phyloP scores from a whole-genome alignment of 1,140 invertebrate species.

The Muscidifurax raptorellus region DNA sequence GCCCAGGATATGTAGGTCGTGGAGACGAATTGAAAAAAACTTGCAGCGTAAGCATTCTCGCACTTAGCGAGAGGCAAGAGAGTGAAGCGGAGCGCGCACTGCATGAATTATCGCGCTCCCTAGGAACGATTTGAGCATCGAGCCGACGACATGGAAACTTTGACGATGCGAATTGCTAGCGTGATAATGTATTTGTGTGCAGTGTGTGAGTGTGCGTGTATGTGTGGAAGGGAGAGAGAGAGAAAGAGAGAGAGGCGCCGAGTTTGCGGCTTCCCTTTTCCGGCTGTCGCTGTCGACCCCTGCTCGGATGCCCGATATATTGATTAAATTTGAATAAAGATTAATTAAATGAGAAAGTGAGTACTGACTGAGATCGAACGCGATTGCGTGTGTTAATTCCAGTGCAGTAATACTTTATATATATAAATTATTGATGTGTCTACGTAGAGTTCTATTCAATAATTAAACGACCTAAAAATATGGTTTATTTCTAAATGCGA shows the following conservation, averaged over 20 bases:
- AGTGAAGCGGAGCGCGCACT: neutral
- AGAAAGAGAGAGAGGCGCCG: neutral
- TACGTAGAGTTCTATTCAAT: no score
- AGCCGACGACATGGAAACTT: conserved; percentile 32
- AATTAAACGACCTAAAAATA: no score
- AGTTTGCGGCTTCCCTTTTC: conserved; percentile 10
- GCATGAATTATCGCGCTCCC: conserved; percentile 28
- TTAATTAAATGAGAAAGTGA: conserved; percentile 25
- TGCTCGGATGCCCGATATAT: conserved; percentile 4
- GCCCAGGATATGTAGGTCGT: conserved; percentile 24
- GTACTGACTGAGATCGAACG: neutral
- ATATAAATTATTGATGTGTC: no score
- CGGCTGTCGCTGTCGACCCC: neutral
- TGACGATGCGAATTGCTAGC: neutral
- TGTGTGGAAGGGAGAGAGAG: neutral
- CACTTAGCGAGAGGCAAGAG: neutral
- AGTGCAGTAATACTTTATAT: no score
- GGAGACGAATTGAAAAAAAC: conserved; percentile 21
- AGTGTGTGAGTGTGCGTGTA: neutral
- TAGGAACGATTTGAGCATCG: conserved; percentile 11
- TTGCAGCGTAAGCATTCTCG: conserved; percentile 36
- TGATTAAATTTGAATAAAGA: conserved; percentile 41
- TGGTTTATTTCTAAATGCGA: no score
- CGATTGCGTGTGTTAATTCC: neutral
- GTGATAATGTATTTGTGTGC: no score